A percentile compares a stretch with the other conserved stretches of the same genome.
Conservation (phyloP, 2,113 vertebrate species). For the Poicephalus meyeri region DNA sequence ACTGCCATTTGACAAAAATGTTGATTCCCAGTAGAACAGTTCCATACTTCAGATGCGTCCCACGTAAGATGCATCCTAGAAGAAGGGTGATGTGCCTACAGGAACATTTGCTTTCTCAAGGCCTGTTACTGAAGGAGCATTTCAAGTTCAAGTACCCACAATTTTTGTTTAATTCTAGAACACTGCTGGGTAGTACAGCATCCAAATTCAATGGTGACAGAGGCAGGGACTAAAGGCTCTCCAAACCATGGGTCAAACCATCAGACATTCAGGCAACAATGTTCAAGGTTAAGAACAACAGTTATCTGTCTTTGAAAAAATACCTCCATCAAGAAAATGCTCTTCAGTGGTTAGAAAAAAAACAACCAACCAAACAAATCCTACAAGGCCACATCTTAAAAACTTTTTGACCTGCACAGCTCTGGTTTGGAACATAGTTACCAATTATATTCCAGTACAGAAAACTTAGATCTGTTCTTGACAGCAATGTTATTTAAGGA, state of each 20-base stretch:
- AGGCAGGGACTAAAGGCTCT: background rate
- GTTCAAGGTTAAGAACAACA: constrained; percentile 13
- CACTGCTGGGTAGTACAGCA: background rate
- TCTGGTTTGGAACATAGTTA: background rate
- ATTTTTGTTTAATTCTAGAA: background rate
- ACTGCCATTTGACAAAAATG: background rate
- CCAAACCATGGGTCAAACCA: background rate
- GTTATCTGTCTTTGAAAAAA: background rate
- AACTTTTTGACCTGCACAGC: background rate
- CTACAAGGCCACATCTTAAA: background rate
- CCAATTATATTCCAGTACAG: background rate
- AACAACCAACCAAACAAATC: no score
- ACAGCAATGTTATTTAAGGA: background rate
- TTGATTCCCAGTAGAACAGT: background rate
- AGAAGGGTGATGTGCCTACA: background rate
- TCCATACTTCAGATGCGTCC: background rate
- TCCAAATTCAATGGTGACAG: background rate
- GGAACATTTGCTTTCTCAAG: background rate
- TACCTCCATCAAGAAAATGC: constrained; percentile 8
- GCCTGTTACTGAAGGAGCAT: background rate
- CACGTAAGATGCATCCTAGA: background rate
- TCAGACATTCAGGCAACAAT: background rate
- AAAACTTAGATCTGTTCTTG: background rate
- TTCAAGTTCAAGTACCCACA: background rate
- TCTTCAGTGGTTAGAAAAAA: background rate